Percentiles rank a stretch among this genome's conserved stretches.
Conservation (phyloP, 2,888 invertebrate genomes). For the Leucophora obtusa region DNA sequence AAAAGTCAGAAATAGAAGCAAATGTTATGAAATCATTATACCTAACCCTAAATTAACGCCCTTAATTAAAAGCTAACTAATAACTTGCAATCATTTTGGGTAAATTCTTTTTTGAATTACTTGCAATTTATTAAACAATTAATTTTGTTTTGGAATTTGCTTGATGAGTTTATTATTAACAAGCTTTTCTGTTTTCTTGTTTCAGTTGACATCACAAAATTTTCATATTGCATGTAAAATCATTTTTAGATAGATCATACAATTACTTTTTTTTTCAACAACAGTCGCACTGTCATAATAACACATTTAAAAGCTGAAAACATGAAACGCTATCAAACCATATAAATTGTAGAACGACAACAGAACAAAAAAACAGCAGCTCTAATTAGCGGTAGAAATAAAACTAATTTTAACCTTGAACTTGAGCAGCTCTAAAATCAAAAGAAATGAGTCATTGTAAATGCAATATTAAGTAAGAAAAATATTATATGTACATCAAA, state of each 20-base stretch:
- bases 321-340: constrained; percentile 28
- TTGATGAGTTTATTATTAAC: background rate
- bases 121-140: background rate
- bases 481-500: too few species aligned
- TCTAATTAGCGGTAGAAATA: constrained; percentile 48
- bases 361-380: constrained; percentile 23
- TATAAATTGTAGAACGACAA: constrained; percentile 23
- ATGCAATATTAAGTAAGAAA: background rate
- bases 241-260: constrained; percentile 10
- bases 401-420: constrained; percentile 51
- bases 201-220: constrained; percentile 43
- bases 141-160: background rate
- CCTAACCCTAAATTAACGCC: background rate
- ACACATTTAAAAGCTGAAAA: constrained; percentile 15
- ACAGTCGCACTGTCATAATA: constrained; percentile 20
- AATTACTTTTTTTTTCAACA: background rate
- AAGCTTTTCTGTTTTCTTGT: background rate
- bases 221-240: constrained; percentile 43
- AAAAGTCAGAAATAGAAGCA: background rate
- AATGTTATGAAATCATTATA: background rate
- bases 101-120: background rate
- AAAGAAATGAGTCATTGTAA: background rate
- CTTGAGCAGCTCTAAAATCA: constrained; percentile 34
- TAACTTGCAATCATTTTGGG: background rate
- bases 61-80: background rate